A percentile compares a stretch with the other conserved stretches of the same genome.
Evolutionary conservation across 2,888 invertebrate genomes (phyloP).

Genomic region (Calameuta pallipes): DNA sequence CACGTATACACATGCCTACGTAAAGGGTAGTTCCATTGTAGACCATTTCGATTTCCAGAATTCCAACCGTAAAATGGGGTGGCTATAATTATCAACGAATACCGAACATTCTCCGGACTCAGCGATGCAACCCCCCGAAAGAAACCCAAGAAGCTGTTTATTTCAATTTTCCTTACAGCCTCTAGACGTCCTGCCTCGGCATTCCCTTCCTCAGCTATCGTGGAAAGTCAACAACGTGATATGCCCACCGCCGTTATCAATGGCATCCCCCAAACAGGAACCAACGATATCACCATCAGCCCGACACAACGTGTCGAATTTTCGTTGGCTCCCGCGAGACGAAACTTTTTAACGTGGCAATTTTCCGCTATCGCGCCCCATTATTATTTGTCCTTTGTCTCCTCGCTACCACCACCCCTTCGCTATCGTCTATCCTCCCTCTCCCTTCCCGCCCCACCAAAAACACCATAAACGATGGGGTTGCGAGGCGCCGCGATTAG

Average conservation of each 20-base stretch:
- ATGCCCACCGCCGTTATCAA: not conserved
- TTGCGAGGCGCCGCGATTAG: conserved; percentile 14
- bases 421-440: not conserved
- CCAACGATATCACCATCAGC: not conserved
- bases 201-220: not conserved
- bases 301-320: not conserved
- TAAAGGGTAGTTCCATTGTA: not conserved
- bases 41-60: not conserved
- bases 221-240: not conserved
- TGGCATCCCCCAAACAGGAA: not conserved
- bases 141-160: not conserved
- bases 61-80: not conserved
- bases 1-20: not conserved
- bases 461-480: conserved; percentile 4
- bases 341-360: conserved; percentile 23
- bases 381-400: conserved; percentile 23
- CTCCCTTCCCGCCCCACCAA: not conserved
- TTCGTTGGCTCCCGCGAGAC: conserved; percentile 7
- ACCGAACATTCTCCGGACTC: not conserved
- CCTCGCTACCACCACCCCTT: conserved; percentile 3
- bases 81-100: not conserved
- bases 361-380: conserved; percentile 22
- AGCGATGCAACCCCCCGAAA: not conserved
- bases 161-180: not conserved
- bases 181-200: not conserved